Evolutionary conservation across 1,140 invertebrate species (phyloP).

Genomic region (Lysiphlebus fabarum): DNA sequence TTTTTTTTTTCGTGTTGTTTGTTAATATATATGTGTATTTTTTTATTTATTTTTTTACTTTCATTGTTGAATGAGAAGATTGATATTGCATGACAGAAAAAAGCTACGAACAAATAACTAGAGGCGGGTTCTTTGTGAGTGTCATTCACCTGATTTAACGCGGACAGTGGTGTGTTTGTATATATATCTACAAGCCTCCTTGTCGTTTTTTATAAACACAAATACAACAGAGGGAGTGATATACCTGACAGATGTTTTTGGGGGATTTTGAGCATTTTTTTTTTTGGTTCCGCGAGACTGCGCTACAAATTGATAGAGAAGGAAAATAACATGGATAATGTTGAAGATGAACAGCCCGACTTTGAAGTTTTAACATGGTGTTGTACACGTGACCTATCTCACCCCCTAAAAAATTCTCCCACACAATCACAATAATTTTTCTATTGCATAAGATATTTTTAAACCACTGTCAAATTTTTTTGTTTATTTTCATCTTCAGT

Average conservation of each 20-base stretch:
- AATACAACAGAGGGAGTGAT: conserved; percentile 45
- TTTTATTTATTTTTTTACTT: conserved; percentile 2
- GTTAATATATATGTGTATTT: not conserved
- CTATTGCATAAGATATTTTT: no score
- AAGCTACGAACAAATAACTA: conserved; percentile 8
- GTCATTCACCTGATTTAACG: conserved; percentile 51
- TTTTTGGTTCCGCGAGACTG: conserved; percentile 38
- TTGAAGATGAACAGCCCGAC: conserved; percentile 13
- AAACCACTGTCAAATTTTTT: no score
- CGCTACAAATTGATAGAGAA: conserved; percentile 19
- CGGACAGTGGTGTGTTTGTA: conserved; percentile 35
- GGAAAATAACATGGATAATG: not conserved
- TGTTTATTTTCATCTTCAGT: no score
- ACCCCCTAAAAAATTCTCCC: no score
- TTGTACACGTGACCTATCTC: no score
- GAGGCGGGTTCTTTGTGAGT: conserved; percentile 5
- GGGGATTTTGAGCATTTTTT: conserved; percentile 36
- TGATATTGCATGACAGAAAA: conserved; percentile 5
- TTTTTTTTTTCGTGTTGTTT: conserved; percentile 2
- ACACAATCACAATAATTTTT: no score
- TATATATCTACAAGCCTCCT: not conserved
- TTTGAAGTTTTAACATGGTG: conserved; percentile 35
- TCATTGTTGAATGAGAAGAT: conserved; percentile 9
- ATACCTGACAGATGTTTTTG: conserved; percentile 50
- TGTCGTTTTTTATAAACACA: conserved; percentile 5